Evolutionary conservation across 2,888 invertebrate species (phyloP), one percentile per base, ranked within the genome.

Genomic region (Cephonodes hylas): DNA sequence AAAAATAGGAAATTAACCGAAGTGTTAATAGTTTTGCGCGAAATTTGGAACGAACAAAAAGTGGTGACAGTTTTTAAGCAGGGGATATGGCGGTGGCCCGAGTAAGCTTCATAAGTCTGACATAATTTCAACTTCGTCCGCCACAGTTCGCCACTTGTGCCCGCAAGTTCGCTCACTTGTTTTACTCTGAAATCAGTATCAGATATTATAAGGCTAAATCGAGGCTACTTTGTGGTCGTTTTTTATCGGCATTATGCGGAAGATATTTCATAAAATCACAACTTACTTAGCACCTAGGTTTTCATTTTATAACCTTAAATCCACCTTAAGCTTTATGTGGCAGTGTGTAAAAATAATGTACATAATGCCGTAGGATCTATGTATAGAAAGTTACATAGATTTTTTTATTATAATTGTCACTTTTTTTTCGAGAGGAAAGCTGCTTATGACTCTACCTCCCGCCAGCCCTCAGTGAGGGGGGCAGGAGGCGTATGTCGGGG

Each of bases 61-160:
- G 56, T 58, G 62, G 64, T 44, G 66, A 68, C 66, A 59, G 64
- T 66, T 68, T 66, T 65, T 62, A 68, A 66, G 61, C 66, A 61
- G 45, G 58, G 61, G 58, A 66, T 65, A 68, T 66, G 64, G 65
- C 66, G 62, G 63, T 68, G 64, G 57, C 63, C 63, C 45, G 42
- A 59, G 44, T 62, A 45, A 64, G 63, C 68, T 62, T 46, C 57
- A 62, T 61, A 64, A 66, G 61, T 60, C 68, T 62, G 62, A 59
- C 63, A 63, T 64, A 65, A 68, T 68, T 66, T 65, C 61, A 66
- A 68, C 63, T 68, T 65, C 61, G 62, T 58, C 64, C 45, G 45
- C 57, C 48, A 53, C 31, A 53, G 53, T 53, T 53, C 53, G 31
- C 53, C 53, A 22, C 23, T 45, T 18, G 18, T 10, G 8, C 18